phyloP scores from a whole-genome alignment of 1,140 invertebrate species.

The Musca domestica region DNA sequence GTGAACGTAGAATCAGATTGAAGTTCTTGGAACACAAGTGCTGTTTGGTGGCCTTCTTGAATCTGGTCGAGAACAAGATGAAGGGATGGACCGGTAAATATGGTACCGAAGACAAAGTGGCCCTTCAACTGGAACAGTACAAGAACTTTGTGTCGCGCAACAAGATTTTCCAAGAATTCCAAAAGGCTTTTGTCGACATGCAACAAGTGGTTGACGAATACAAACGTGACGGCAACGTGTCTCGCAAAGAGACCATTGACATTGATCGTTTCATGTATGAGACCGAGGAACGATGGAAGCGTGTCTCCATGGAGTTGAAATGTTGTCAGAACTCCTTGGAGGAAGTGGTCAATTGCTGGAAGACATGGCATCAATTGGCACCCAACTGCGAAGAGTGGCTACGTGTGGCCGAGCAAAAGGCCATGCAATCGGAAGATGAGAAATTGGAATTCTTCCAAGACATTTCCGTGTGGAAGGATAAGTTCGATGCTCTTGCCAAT shows the following conservation, averaged over 20 bases:
- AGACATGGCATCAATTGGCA: conserved; percentile 71
- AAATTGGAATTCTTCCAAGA: conserved; percentile 88
- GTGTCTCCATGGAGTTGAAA: conserved; percentile 83
- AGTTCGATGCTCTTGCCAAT: conserved; percentile 77
- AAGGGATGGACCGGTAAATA: conserved; percentile 87
- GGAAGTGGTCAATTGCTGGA: conserved; percentile 86
- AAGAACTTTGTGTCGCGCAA: conserved; percentile 87
- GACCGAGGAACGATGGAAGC: conserved; percentile 83
- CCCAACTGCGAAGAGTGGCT: conserved; percentile 80
- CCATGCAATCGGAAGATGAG: conserved; percentile 76
- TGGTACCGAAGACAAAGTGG: conserved; percentile 77
- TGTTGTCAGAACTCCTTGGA: conserved; percentile 86
- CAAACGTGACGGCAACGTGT: conserved; percentile 79
- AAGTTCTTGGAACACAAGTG: conserved; percentile 91
- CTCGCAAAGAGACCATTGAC: conserved; percentile 71
- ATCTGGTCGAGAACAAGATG: conserved; percentile 84
- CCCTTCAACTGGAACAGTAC: conserved; percentile 83
- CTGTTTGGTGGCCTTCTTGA: conserved; percentile 86
- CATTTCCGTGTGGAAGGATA: conserved; percentile 85
- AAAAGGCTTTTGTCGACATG: conserved; percentile 87
- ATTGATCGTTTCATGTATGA: conserved; percentile 85
- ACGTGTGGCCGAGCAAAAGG: conserved; percentile 71
- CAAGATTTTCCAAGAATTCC: conserved; percentile 91
- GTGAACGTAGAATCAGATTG: conserved; percentile 74
- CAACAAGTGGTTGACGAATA: conserved; percentile 89